Evolutionary conservation across 1,140 invertebrate species (phyloP).

Genomic region (Zaprionus davidi): DNA sequence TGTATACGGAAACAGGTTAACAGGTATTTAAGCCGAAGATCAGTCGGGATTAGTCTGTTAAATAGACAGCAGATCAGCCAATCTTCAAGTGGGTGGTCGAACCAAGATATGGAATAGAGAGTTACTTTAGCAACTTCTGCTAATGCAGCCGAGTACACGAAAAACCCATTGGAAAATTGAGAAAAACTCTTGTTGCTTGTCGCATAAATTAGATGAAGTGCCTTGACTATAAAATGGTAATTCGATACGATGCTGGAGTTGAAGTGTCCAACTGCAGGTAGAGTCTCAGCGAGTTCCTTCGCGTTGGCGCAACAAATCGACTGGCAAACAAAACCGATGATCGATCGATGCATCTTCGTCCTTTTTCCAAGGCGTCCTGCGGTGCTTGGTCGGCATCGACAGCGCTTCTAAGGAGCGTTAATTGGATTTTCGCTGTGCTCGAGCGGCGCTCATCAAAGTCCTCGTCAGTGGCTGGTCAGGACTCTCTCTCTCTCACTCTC

Average conservation of each 20-base stretch:
- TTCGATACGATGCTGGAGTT: constrained; percentile 71
- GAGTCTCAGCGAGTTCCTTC: constrained; percentile 21
- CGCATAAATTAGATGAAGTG: constrained; percentile 57
- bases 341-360: constrained; percentile 42
- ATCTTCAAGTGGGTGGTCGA: constrained; percentile 66
- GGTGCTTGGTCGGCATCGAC: constrained; percentile 19
- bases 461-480: constrained; percentile 51
- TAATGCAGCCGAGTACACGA: constrained; percentile 12
- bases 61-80: constrained; percentile 12
- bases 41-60: constrained; percentile 62
- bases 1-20: constrained; percentile 68
- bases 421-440: constrained; percentile 66
- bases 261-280: constrained; percentile 56
- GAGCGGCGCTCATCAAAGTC: constrained; percentile 61
- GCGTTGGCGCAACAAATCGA: constrained; percentile 66
- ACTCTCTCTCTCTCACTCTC: constrained; percentile 7
- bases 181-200: constrained; percentile 34
- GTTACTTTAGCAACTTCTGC: not conserved
- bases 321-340: constrained; percentile 56
- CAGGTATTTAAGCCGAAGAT: constrained; percentile 69
- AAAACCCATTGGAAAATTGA: constrained; percentile 33
- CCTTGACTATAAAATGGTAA: constrained; percentile 58
- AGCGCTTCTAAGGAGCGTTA: constrained; percentile 55
- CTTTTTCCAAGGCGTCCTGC: constrained; percentile 25
- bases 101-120: not conserved